Evolutionary conservation across 2,888 invertebrate genomes (phyloP).

Genomic region (Cerastis leucographa): DNA sequence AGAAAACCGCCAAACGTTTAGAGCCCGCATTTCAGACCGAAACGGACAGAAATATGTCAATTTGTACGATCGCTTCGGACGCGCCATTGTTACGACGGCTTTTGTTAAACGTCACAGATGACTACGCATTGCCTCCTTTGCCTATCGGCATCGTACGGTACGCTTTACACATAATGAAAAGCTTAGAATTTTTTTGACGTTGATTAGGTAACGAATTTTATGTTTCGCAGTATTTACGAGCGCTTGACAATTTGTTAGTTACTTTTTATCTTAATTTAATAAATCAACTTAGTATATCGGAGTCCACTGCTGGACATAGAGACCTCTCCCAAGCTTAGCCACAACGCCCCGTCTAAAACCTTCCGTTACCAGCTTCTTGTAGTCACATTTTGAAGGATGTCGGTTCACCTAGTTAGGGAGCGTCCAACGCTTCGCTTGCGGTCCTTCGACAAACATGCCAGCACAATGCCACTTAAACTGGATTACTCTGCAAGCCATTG

Average conservation of each 20-base stretch:
- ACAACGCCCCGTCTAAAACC: not conserved
- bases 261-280: not conserved
- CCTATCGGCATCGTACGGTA: slow-evolving; percentile 18
- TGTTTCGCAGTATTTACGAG: not conserved
- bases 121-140: slow-evolving; percentile 25
- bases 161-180: slow-evolving; percentile 14
- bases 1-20: slow-evolving; percentile 14
- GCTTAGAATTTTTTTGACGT: slow-evolving; percentile 22
- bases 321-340: too few species aligned
- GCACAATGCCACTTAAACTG: not conserved
- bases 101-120: slow-evolving; percentile 61
- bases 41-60: slow-evolving; percentile 65
- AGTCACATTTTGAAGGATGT: not conserved
- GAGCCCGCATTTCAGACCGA: slow-evolving; percentile 39
- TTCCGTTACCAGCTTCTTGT: not conserved
- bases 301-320: not conserved
- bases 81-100: slow-evolving; percentile 51
- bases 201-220: not conserved
- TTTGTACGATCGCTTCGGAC: slow-evolving; percentile 55
- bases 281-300: not conserved
- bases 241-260: not conserved
- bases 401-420: not conserved
- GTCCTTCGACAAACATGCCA: not conserved
- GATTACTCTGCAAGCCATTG: too few species aligned
- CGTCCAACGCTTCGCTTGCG: not conserved